Conservation (phyloP, 1,140 invertebrate species). For the Bombyx mandarina region DNA sequence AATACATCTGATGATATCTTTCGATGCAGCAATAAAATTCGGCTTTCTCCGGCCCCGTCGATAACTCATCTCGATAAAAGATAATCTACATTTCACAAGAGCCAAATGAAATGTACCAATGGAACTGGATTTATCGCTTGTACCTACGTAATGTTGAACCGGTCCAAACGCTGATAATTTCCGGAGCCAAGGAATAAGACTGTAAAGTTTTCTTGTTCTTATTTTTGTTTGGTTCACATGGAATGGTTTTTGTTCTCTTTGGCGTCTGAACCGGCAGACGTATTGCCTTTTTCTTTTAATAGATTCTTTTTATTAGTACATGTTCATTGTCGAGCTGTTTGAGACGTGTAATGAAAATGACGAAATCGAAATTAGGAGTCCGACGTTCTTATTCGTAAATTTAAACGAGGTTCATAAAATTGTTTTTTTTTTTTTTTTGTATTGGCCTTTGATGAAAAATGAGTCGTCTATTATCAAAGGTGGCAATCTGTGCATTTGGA, state of each 20-base stretch:
- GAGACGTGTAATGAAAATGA: neutral
- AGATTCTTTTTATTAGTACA: slow-evolving; percentile 37
- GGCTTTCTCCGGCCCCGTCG: neutral
- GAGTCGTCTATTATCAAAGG: too few relatives aligned
- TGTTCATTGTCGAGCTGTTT: slow-evolving; percentile 19
- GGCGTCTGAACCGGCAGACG: slow-evolving; percentile 22
- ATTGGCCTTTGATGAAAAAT: neutral
- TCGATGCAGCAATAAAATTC: slow-evolving; percentile 4
- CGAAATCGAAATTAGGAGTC: neutral
- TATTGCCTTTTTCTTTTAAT: slow-evolving; percentile 33
- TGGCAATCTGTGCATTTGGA: too few relatives aligned
- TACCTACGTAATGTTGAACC: slow-evolving; percentile 28
- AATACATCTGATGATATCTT: slow-evolving; percentile 5
- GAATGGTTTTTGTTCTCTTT: slow-evolving; percentile 37
- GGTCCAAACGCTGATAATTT: slow-evolving; percentile 55
- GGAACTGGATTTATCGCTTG: slow-evolving; percentile 19
- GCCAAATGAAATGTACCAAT: slow-evolving; percentile 16
- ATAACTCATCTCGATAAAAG: slow-evolving; percentile 8
- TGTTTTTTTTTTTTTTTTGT: neutral
- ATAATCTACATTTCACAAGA: slow-evolving; percentile 24
- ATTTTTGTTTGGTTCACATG: slow-evolving; percentile 43
- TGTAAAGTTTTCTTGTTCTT: slow-evolving; percentile 31
- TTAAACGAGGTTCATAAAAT: neutral
- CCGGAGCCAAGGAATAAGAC: slow-evolving; percentile 42
- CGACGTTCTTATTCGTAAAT: neutral